A percentile compares a stretch with the other conserved stretches of the same genome.
phyloP scores from a whole-genome alignment of 2,113 vertebrate species.

The Azemiops feae region DNA sequence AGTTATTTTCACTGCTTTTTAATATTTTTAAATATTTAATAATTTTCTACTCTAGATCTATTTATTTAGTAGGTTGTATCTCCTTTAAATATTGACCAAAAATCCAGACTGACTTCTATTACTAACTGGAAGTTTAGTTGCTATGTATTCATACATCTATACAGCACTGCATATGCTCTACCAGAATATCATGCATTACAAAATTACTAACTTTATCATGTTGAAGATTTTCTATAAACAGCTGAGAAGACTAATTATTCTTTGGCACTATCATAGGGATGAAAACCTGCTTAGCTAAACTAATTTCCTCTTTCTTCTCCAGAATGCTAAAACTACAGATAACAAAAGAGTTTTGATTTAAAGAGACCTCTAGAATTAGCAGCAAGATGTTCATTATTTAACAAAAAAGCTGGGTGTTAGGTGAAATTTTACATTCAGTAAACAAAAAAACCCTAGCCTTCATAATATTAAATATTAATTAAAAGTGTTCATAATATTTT shows the following conservation, averaged over 20 bases:
- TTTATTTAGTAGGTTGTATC: not conserved
- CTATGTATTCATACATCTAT: not conserved
- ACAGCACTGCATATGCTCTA: not conserved
- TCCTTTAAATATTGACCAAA: not conserved
- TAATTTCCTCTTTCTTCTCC: not conserved
- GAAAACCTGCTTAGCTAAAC: not conserved
- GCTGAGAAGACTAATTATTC: not conserved
- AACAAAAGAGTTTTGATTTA: slow-evolving; percentile 10
- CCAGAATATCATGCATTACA: accelerated
- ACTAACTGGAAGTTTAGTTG: not conserved
- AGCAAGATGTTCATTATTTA: not conserved
- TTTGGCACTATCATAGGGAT: accelerated
- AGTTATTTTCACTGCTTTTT: not conserved
- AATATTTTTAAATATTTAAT: not conserved
- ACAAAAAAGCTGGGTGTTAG: slow-evolving; percentile 14
- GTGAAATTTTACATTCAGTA: slow-evolving; percentile 7
- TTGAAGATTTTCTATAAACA: not conserved
- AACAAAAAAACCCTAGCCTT: not conserved
- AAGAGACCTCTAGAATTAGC: slow-evolving; percentile 19
- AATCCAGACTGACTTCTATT: not conserved
- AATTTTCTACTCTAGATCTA: not conserved
- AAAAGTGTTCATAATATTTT: not conserved
- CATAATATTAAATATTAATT: not conserved
- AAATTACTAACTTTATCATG: accelerated
- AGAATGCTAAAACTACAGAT: not conserved